Evolutionary conservation across 1,140 invertebrate species (phyloP), one percentile per base, ranked within the genome.

Genomic region (Drepana arcuata): DNA sequence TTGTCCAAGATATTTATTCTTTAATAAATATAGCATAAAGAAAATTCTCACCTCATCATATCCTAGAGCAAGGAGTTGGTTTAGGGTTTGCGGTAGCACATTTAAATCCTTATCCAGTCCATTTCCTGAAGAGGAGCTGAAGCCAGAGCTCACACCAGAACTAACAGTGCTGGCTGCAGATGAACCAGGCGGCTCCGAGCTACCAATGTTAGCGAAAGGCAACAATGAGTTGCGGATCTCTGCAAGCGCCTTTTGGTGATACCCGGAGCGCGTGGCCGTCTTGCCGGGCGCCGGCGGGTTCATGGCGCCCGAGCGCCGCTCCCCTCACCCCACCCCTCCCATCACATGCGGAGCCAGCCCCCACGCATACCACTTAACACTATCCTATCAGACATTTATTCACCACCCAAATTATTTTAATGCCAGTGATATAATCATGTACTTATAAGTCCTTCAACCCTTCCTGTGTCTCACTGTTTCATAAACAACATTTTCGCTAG

Each of bases 171-270:
- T 91, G 16, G 90, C 90, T 11, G 91, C 91, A 54, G 90, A 92
- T 2, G 90, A 92, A 34, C 89, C 89, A 37, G 89, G 86, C 1
- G 77, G 77, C 41, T 83, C 79, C 1, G 64, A 78, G 31, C 58
- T 77, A 50, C 88, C 88, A 52, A 86, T 91, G 74, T 92, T 93
- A 31, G 92, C 92, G 72, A 94, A 95, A 26, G 93, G 93, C 55
- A 92, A 85, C 47, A 96, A 78, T 28, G 92, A 93, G 65, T 94
- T 94, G 35, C 93, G 87, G 63, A 96, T 96, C 79, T 93, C 90
- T 75, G 91, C 91, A 78, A 96, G 86, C 58, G 93, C 93, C 83
- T 95, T 94, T 71, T 94, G 91, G 80, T 92, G 91, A 80, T 95
- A 95, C 85, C 90, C 91, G 75, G 89, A 89, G 74, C 90, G 89